A percentile compares a stretch with the other conserved stretches of the same genome.
phyloP scores from a whole-genome alignment of 2,113 vertebrate species.

The Phylloscopus trochiloides region DNA sequence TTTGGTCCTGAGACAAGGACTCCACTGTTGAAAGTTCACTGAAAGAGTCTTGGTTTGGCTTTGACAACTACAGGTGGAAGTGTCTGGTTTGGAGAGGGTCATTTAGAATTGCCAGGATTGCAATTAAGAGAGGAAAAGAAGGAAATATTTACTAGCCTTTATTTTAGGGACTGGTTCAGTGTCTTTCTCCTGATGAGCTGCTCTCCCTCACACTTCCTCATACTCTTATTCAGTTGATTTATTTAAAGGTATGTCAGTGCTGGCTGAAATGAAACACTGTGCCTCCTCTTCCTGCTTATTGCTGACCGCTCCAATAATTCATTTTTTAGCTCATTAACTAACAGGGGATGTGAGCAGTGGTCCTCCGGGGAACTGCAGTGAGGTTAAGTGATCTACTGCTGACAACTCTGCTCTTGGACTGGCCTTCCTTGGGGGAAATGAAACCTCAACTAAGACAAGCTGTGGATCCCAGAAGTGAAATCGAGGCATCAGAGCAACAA shows the following conservation, averaged over 20 bases:
- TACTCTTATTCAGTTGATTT: slow-evolving; percentile 63
- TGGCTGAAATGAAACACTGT: slow-evolving; percentile 53
- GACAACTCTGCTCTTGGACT: slow-evolving; percentile 74
- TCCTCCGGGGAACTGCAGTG: slow-evolving; percentile 64
- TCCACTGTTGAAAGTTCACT: not conserved
- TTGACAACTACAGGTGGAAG: not conserved
- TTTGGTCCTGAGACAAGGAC: not conserved
- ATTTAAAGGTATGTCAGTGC: slow-evolving; percentile 75
- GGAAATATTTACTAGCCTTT: not conserved
- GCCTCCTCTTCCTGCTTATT: slow-evolving; percentile 71
- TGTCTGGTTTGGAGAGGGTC: not conserved
- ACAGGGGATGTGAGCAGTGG: slow-evolving; percentile 71
- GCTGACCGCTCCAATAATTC: slow-evolving; percentile 75
- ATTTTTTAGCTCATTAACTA: slow-evolving; percentile 83
- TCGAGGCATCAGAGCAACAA: not conserved
- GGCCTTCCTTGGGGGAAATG: slow-evolving; percentile 71
- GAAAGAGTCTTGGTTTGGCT: not conserved
- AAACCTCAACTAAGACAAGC: slow-evolving; percentile 11
- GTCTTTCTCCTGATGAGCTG: slow-evolving; percentile 25
- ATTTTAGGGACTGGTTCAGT: not conserved
- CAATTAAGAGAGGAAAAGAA: not conserved
- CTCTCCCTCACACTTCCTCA: not conserved
- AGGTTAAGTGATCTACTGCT: slow-evolving; percentile 72
- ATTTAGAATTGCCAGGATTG: not conserved
- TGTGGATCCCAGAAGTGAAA: slow-evolving; percentile 32